Conservation (phyloP, 2,888 invertebrate genomes). For the Erebia epiphron region DNA sequence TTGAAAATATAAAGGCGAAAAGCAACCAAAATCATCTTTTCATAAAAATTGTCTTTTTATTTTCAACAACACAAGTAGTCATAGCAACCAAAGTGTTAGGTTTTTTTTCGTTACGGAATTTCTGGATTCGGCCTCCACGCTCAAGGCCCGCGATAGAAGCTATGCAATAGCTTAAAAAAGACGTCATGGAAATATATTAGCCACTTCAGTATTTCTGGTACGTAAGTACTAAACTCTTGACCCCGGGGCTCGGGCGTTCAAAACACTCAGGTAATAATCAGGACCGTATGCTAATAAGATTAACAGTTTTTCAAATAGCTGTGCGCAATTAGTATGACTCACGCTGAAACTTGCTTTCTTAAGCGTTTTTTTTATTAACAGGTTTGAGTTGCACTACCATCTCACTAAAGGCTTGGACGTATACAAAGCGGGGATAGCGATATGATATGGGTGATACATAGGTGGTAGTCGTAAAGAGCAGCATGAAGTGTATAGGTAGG, state of each 20-base stretch:
- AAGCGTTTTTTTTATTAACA: slow-evolving; percentile 17
- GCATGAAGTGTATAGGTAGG: no score
- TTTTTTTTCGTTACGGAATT: no score
- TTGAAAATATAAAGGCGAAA: no score
- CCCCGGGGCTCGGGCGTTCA: slow-evolving; percentile 47
- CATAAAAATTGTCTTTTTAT: no score
- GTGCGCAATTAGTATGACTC: slow-evolving; percentile 53
- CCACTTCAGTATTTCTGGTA: slow-evolving; percentile 21
- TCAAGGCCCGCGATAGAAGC: no score
- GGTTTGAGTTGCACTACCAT: slow-evolving; percentile 9
- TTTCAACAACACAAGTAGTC: no score
- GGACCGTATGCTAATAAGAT: slow-evolving; percentile 58
- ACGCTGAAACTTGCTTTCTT: slow-evolving; percentile 32
- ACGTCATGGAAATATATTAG: slow-evolving; percentile 11
- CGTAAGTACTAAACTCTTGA: slow-evolving; percentile 45
- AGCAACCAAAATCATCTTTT: no score
- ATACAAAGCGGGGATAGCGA: neutral
- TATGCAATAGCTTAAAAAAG: no score
- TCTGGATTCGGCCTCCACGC: no score
- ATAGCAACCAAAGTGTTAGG: no score
- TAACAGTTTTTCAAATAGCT: slow-evolving; percentile 56
- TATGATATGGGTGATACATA: no score
- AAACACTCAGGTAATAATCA: slow-evolving; percentile 48
- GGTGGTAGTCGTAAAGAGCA: no score
- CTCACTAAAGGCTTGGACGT: neutral